phyloP scores from a whole-genome alignment of 2,888 invertebrate genomes.

The Caenorhabditis imperialis region DNA sequence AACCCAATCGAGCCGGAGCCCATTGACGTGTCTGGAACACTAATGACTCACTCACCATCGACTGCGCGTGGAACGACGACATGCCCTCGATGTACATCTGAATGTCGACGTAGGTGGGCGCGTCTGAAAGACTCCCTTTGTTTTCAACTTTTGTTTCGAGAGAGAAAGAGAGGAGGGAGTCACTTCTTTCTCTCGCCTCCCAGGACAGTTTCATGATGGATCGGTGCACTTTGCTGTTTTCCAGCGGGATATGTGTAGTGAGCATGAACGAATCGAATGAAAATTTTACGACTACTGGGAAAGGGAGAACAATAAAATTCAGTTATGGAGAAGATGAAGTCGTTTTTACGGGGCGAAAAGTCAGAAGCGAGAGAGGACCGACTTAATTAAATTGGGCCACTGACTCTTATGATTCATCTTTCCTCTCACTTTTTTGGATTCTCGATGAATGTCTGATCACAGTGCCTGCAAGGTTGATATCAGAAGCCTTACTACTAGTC shows the following conservation, averaged over 20 bases:
- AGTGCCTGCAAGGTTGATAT: too few relatives aligned
- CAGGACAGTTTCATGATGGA: constrained; percentile 40
- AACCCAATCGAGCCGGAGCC: too few relatives aligned
- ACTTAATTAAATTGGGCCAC: constrained; percentile 24
- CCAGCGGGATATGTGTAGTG: neutral
- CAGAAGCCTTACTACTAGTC: too few relatives aligned
- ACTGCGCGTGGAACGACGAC: constrained; percentile 77
- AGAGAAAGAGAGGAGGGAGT: too few relatives aligned
- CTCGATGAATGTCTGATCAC: too few relatives aligned
- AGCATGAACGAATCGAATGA: constrained; percentile 7
- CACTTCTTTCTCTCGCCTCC: neutral
- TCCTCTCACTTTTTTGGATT: too few relatives aligned
- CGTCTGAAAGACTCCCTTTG: too few relatives aligned
- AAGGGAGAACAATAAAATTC: constrained; percentile 38
- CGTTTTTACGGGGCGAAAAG: neutral
- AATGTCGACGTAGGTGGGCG: constrained; percentile 72
- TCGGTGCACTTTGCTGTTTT: constrained; percentile 26
- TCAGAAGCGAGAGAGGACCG: constrained; percentile 5
- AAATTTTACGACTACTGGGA: constrained; percentile 15
- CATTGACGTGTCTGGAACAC: too few relatives aligned
- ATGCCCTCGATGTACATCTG: constrained; percentile 78
- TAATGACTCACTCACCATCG: constrained; percentile 77
- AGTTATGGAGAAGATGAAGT: constrained; percentile 27
- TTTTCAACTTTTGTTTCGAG: too few relatives aligned
- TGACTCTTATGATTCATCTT: too few relatives aligned